Conservation (phyloP, 2,113 vertebrate species). For the Prinia subflava region DNA sequence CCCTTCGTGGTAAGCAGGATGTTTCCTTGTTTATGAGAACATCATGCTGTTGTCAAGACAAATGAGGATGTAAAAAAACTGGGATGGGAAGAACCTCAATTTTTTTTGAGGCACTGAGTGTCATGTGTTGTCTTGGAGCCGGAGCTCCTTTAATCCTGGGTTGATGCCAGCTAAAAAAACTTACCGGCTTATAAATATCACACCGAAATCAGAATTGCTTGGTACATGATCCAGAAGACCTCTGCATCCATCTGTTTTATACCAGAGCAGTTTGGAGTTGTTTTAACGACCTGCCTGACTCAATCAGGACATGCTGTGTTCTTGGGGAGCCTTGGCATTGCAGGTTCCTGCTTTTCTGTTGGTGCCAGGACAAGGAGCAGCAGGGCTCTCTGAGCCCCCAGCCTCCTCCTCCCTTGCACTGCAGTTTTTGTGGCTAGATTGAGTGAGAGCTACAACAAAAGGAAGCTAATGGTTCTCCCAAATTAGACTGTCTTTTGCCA, state of each 20-base stretch:
- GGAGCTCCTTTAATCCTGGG: neutral
- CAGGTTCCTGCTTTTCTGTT: neutral
- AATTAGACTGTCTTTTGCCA: slow-evolving; percentile 22
- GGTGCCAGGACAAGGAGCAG: neutral
- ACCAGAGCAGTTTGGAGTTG: neutral
- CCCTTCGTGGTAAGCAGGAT: neutral
- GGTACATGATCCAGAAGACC: neutral
- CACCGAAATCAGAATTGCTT: neutral
- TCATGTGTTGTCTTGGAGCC: neutral
- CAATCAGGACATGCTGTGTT: neutral
- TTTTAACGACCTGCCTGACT: neutral
- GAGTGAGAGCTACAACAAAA: neutral
- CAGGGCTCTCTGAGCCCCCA: neutral
- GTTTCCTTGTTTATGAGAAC: neutral
- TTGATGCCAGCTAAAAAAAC: neutral
- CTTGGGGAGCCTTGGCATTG: neutral
- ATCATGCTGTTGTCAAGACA: neutral
- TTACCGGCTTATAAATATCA: neutral
- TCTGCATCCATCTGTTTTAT: neutral
- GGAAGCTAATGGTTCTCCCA: neutral
- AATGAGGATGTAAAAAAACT: neutral
- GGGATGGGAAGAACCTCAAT: neutral
- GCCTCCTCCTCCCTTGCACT: neutral
- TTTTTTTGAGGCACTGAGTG: neutral
- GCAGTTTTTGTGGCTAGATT: neutral